Evolutionary conservation across 1,140 invertebrate species (phyloP).

Genomic region (Cotesia vestalis): DNA sequence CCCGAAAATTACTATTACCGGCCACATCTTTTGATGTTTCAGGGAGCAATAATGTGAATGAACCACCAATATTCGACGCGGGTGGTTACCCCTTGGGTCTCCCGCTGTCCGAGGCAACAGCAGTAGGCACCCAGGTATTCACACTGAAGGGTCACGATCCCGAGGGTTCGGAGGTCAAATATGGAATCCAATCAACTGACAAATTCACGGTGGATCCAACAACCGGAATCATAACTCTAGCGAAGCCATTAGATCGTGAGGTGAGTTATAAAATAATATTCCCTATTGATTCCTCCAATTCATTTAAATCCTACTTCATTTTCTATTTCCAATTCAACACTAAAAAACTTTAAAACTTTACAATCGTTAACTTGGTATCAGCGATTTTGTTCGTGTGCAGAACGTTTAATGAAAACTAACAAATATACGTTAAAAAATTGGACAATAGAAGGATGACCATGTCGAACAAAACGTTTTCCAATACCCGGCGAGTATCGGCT

Average conservation of each 20-base stretch:
- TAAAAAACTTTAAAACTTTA: neutral
- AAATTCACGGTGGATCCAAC: conserved; percentile 78
- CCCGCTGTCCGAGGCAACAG: conserved; percentile 78
- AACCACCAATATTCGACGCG: conserved; percentile 60
- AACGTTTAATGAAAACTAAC: too few relatives aligned
- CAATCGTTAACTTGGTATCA: neutral
- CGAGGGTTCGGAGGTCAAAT: conserved; percentile 75
- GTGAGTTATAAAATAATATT: conserved; percentile 64
- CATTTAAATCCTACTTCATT: neutral
- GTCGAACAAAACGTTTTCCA: too few relatives aligned
- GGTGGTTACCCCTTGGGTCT: conserved; percentile 62
- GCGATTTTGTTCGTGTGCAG: too few relatives aligned
- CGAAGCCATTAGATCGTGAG: conserved; percentile 83
- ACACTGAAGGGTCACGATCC: conserved; percentile 82
- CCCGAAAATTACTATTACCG: neutral
- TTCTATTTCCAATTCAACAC: too few relatives aligned
- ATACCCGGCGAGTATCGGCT: too few relatives aligned
- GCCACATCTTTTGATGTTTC: conserved; percentile 46
- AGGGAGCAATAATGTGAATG: conserved; percentile 63
- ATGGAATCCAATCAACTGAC: conserved; percentile 82
- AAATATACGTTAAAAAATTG: too few relatives aligned
- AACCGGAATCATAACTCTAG: conserved; percentile 81
- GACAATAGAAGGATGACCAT: too few relatives aligned
- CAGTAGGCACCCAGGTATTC: conserved; percentile 80
- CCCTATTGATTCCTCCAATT: neutral